Base-by-base conservation (phyloP, 2,113 vertebrate species). In the Cisticola juncidis region DNA sequence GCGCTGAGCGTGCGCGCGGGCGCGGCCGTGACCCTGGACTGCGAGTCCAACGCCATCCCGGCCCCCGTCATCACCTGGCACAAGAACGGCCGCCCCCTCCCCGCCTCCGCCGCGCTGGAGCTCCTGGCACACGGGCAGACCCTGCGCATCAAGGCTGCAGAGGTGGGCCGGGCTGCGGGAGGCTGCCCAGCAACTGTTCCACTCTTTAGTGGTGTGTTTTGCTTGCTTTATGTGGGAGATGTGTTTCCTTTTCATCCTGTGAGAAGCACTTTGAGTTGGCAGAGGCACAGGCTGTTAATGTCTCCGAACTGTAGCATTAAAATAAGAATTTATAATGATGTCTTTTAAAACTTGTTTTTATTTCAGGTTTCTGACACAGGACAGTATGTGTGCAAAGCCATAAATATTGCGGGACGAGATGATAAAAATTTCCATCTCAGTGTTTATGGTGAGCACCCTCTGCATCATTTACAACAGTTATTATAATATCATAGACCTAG, bases 351-450 rank as follows among this genome's bases (percentile, higher is more conserved):
- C 51, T 36, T 86, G 9, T 95, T 97, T 96, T 81, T 96, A 62
- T 95, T 97, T 92, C 95, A 99, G 99, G 98, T 99, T 44, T 99
- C 99, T 97, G 99, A 99, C 97, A 99, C 98, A 1, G 99, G 99
- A 81, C 99, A 99, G 25, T 99, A 99, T 86, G 98, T 99, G 73
- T 99, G 99, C 97, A 99, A 98, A 97, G 99, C 99, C 95, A 98
- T 98, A 94, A 99, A 99, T 95, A 97, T 99, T 95, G 99, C 98
- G 18, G 99, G 99, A 68, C 98, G 97, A 85, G 99, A 99, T 97
- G 99, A 99, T 97, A 99, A 99, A 98, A 99, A 98, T 97, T 99
- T 99, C 97, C 98, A 99, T 96, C 98, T 99, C 88, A 99, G 98
- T 95, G 98, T 99, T 96, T 98, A 99, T 94, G 99, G 99, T 99